Evolutionary conservation across 2,113 vertebrate genomes (phyloP).

Genomic region (Protobothrops flavoviridis): DNA sequence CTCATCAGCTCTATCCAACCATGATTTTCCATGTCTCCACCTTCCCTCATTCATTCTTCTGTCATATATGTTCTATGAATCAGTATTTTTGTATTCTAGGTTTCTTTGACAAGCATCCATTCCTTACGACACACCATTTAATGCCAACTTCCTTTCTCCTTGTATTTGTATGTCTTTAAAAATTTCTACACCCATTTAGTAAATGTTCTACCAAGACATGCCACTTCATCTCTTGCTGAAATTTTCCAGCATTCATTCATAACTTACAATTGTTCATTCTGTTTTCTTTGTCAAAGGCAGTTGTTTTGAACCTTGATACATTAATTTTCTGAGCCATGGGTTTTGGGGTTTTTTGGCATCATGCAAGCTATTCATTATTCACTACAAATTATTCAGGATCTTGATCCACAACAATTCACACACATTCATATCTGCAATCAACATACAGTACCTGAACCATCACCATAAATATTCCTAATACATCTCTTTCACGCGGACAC

Average conservation of each 20-base stretch:
- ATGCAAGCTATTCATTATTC: background rate
- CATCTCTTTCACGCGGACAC: too few species aligned
- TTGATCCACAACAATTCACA: background rate
- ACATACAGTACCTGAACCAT: too few species aligned
- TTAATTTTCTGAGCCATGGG: background rate
- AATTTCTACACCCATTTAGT: background rate
- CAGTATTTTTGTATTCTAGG: background rate
- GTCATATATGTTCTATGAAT: background rate
- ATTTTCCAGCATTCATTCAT: background rate
- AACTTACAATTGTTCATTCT: background rate
- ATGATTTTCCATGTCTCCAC: background rate
- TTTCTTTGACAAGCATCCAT: background rate
- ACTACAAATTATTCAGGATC: background rate
- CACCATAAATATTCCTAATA: too few species aligned
- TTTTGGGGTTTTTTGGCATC: background rate
- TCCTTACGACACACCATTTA: background rate
- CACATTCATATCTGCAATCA: too few species aligned
- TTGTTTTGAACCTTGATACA: background rate
- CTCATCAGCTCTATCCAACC: background rate
- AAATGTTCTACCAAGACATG: background rate
- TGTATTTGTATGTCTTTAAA: background rate
- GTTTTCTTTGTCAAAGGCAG: background rate
- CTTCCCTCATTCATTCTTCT: background rate
- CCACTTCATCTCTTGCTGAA: background rate
- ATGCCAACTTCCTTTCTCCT: background rate